These are phyloP conservation scores for Bombylius discolor DNA, from an alignment of 2,888 invertebrate species.

Conservation along the genomic window DNA sequence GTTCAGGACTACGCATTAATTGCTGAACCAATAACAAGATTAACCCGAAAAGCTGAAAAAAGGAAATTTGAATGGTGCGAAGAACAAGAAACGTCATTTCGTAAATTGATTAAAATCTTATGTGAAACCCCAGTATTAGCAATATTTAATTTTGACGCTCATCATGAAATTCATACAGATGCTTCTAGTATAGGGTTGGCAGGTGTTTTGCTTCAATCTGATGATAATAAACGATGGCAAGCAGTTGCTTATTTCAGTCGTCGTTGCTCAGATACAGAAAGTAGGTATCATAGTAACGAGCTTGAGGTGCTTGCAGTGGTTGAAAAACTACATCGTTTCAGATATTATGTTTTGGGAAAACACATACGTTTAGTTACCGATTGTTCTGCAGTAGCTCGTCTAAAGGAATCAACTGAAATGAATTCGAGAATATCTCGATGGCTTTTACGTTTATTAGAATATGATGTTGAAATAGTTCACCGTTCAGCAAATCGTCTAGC, in stretches of 20 bases:
- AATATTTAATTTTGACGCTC: conserved; percentile 4
- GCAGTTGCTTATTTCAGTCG: conserved; percentile 15
- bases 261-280: conserved; percentile 11
- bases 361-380: neutral
- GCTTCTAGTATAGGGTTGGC: conserved; percentile 14
- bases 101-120: conserved; percentile 3
- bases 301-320: conserved; percentile 14
- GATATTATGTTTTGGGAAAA: conserved; percentile 1
- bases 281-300: conserved; percentile 13
- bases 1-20: too few relatives aligned
- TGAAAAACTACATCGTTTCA: conserved; percentile 4
- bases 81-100: conserved; percentile 7
- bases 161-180: conserved; percentile 15
- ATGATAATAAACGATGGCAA: conserved; percentile 7
- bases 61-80: conserved; percentile 6
- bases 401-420: neutral
- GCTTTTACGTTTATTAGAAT: neutral
- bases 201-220: conserved; percentile 12
- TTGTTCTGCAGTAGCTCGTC: neutral
- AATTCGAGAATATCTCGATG: conserved; percentile 1
- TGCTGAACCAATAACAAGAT: neutral
- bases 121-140: conserved; percentile 7
- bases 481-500: too few relatives aligned
- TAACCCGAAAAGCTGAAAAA: neutral
- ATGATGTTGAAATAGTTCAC: neutral